phyloP scores from a whole-genome alignment of 64 coral and sea anemone genomes.

The Montipora capricornis region DNA sequence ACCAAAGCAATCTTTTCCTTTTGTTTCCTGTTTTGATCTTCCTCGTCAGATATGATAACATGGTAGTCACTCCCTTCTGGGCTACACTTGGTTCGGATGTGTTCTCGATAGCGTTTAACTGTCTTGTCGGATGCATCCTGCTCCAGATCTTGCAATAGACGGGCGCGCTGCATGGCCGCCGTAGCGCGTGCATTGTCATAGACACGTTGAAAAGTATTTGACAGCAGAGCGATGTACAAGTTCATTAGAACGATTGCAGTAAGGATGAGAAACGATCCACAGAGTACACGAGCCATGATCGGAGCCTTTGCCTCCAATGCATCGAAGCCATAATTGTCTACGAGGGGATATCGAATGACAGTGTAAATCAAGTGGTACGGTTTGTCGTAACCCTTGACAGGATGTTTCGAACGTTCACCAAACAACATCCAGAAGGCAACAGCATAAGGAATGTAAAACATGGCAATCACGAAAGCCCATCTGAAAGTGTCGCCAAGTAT shows the following conservation, averaged over 20 bases:
- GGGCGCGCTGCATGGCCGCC: conserved; percentile 84
- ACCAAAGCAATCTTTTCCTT: conserved; percentile 54
- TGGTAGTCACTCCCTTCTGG: conserved; percentile 68
- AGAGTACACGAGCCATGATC: conserved; percentile 68
- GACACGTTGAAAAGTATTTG: conserved; percentile 89
- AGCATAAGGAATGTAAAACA: conserved; percentile 91
- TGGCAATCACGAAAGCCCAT: conserved; percentile 82
- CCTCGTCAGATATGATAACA: conserved; percentile 48
- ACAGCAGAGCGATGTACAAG: conserved; percentile 82
- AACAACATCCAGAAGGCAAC: conserved; percentile 94
- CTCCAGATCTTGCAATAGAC: conserved; percentile 70
- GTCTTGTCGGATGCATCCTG: conserved; percentile 55
- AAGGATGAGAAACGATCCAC: conserved; percentile 68
- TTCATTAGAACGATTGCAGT: conserved; percentile 76
- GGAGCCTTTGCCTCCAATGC: conserved; percentile 30
- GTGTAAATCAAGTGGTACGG: conserved; percentile 49
- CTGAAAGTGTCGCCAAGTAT: conserved; percentile 71
- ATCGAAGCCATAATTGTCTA: conserved; percentile 64
- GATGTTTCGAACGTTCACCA: conserved; percentile 26
- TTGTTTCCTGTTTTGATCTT: conserved; percentile 72
- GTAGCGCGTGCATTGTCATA: conserved; percentile 87
- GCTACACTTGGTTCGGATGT: conserved; percentile 64
- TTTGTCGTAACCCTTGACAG: conserved; percentile 70
- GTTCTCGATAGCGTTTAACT: conserved; percentile 61
- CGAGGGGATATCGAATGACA: conserved; percentile 68